Evolutionary conservation across 2,113 vertebrate species (phyloP), one percentile per base, ranked within the genome.

Genomic region (Prietella phreatophila): DNA sequence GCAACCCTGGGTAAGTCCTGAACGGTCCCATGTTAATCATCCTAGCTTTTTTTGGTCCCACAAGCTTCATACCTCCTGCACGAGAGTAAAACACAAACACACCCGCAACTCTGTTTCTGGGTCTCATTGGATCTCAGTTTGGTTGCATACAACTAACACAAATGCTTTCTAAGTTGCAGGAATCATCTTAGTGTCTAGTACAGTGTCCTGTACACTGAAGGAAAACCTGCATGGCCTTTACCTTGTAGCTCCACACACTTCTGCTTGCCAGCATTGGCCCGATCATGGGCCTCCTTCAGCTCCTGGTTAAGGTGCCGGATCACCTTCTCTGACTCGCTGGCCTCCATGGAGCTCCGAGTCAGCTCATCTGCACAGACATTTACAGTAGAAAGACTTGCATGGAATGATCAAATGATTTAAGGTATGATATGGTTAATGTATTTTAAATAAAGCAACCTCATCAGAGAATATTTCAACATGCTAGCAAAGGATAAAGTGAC

Each of bases 171-270:
- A 39, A 73, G 7, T 19, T 56, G 30, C 39, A 33, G 13, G 14
- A 85, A 75, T 67, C 20, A 27, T 2, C 8, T 36, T 14, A 0
- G 20, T 27, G 5, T 15, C n/a, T 11, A 19, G 4, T 20, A 15
- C 22, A 0, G 20, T 27, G 5, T 15, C n/a, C 20, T 36, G 4
- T 20, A 10, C 27, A 17, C 36, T 36, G 9, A 83, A 33, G 50
- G 69, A 55, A 33, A 83, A 30, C 50, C 55, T 47, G 36, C 22
- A 0, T 0, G 3, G n/a, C 33, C 1, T 95, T 94, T 96, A 99
- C 98, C 97, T 97, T 98, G 97, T 89, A 99, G 96, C 93, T 99
- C 97, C 92, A 95, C 95, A 95, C 95, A 97, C 94, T 97, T 99
- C 94, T 96, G 96, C 93, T 97, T 97, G 95, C 96, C 97, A 81